Evolutionary conservation across 2,797 vertebrate genomes (phyloP).

Genomic region (Chelonia mydas): DNA sequence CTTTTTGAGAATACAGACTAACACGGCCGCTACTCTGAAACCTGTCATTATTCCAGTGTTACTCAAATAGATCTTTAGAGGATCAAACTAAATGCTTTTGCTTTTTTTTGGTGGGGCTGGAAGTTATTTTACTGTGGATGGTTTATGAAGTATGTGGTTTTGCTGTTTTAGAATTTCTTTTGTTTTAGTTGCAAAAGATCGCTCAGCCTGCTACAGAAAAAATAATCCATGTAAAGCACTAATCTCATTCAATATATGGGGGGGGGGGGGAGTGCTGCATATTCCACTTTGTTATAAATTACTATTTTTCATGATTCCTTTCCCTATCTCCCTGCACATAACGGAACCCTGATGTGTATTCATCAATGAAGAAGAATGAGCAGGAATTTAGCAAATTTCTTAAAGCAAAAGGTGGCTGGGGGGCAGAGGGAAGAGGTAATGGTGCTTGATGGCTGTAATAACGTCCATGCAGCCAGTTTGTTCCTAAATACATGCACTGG

Average conservation of each 20-base stretch:
- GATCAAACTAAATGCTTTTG: slow-evolving; percentile 53
- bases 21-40: too few species aligned
- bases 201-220: slow-evolving; percentile 54
- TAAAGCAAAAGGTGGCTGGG: neutral
- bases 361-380: slow-evolving; percentile 3
- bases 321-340: slow-evolving; percentile 54
- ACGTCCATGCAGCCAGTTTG: neutral
- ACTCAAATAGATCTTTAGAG: slow-evolving; percentile 30
- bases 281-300: slow-evolving; percentile 75
- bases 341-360: slow-evolving; percentile 37
- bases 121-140: slow-evolving; percentile 57
- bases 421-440: neutral
- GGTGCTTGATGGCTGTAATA: accelerated
- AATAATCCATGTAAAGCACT: slow-evolving; percentile 61
- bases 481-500: too few species aligned
- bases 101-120: slow-evolving; percentile 40
- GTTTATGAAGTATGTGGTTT: slow-evolving; percentile 62
- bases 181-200: slow-evolving; percentile 70
- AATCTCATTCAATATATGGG: slow-evolving; percentile 66
- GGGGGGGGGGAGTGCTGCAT: slow-evolving; percentile 45
- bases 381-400: neutral
- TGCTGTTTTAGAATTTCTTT: slow-evolving; percentile 52
- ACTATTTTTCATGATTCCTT: slow-evolving; percentile 72
- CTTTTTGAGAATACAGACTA: too few species aligned
- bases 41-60: neutral